Evolutionary conservation across 2,113 vertebrate species (phyloP).

Genomic region (Ranitomeya variabilis): DNA sequence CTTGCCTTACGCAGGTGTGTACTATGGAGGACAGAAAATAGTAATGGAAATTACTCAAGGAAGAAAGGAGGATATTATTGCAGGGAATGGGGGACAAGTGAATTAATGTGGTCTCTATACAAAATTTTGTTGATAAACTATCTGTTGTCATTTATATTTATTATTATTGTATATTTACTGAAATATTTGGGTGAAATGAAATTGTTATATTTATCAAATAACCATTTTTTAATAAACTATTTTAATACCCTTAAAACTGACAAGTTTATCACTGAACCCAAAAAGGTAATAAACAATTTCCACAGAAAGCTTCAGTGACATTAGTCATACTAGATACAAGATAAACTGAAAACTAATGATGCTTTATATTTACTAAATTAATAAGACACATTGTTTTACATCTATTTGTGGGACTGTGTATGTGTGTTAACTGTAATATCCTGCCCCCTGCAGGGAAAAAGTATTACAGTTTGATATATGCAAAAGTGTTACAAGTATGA

Average conservation of each 20-base stretch:
- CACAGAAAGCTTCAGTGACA: not conserved
- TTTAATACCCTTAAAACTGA: too few relatives aligned
- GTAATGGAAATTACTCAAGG: too few relatives aligned
- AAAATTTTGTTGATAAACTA: not conserved
- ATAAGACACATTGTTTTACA: not conserved
- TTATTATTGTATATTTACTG: not conserved
- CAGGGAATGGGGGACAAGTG: too few relatives aligned
- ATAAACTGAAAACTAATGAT: not conserved
- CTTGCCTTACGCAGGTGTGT: too few relatives aligned
- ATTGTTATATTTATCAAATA: not conserved
- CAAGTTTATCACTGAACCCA: not conserved
- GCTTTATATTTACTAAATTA: not conserved
- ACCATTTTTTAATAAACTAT: not conserved
- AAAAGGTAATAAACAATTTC: not conserved
- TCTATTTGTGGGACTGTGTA: not conserved
- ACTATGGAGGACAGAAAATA: too few relatives aligned
- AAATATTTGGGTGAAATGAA: not conserved
- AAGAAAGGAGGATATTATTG: too few relatives aligned
- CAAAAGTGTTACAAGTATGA: not conserved
- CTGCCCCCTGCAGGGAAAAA: slow-evolving; percentile 18
- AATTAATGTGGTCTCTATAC: too few relatives aligned
- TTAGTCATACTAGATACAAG: not conserved
- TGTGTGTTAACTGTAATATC: not conserved
- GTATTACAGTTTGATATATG: not conserved
- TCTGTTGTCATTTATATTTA: not conserved